Evolutionary conservation across 2,113 vertebrate genomes (phyloP).

Genomic region (Gymnocephalus cernua): DNA sequence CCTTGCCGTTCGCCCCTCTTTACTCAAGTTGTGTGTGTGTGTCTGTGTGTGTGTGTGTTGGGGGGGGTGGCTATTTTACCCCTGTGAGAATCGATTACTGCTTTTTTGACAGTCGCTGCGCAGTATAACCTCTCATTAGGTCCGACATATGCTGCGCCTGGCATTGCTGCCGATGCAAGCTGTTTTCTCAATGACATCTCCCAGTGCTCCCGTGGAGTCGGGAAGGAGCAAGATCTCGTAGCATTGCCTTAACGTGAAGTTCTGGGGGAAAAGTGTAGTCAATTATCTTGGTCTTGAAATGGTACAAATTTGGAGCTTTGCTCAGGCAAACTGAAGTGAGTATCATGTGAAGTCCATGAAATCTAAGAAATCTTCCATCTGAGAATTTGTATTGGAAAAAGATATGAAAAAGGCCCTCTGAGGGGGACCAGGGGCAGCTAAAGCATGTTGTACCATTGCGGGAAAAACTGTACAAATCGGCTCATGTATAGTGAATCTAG

Average conservation of each 20-base stretch:
- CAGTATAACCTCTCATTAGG: conserved; percentile 77
- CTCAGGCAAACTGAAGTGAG: neutral
- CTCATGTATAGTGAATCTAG: neutral
- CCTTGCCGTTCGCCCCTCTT: conserved; percentile 45
- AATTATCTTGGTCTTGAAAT: conserved; percentile 19
- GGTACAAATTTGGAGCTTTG: conserved; percentile 12
- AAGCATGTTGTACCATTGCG: neutral
- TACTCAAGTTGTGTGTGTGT: conserved; percentile 24
- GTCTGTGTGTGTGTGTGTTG: neutral
- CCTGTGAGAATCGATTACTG: conserved; percentile 73
- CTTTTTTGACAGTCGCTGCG: conserved; percentile 74
- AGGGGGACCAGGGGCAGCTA: neutral
- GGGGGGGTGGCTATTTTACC: conserved; percentile 69
- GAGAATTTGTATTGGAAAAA: neutral
- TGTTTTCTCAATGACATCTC: conserved; percentile 70
- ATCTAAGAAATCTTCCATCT: neutral
- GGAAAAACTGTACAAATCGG: neutral
- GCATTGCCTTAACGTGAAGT: conserved; percentile 27
- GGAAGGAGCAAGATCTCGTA: conserved; percentile 41
- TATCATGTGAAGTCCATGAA: neutral
- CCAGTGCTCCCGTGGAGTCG: conserved; percentile 40
- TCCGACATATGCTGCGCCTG: conserved; percentile 71
- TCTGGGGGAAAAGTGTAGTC: neutral
- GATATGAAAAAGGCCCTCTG: neutral
- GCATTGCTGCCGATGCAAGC: conserved; percentile 66